Conservation (phyloP, 2,888 invertebrate genomes). For the Acleris emargana region DNA sequence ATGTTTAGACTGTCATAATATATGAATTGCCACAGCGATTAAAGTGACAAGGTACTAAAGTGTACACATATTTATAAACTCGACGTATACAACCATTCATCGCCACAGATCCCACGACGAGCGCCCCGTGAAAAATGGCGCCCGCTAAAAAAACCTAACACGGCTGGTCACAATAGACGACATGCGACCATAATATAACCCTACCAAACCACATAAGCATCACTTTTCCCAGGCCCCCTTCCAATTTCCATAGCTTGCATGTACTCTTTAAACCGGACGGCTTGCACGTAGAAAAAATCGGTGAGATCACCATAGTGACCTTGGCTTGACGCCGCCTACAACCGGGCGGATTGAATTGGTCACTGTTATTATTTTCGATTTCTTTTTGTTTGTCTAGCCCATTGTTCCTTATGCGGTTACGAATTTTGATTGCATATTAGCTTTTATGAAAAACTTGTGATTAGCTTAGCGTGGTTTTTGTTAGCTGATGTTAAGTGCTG, state of each 20-base stretch:
- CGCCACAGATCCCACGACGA: conserved; percentile 44
- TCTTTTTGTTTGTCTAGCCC: conserved; percentile 45
- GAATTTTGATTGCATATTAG: conserved; percentile 34
- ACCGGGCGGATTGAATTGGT: conserved; percentile 62
- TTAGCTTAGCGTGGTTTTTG: conserved; percentile 19
- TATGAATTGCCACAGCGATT: too few species aligned
- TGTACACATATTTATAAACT: too few species aligned
- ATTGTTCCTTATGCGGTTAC: conserved; percentile 37
- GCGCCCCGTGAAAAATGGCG: conserved; percentile 64
- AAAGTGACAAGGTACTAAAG: too few species aligned
- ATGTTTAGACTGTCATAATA: too few species aligned
- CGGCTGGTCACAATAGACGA: conserved; percentile 56
- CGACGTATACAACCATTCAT: background rate
- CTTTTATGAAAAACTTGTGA: conserved; percentile 31
- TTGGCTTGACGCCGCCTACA: conserved; percentile 60
- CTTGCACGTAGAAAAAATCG: conserved; percentile 65
- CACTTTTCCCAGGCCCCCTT: conserved; percentile 45
- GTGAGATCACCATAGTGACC: conserved; percentile 75
- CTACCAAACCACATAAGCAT: conserved; percentile 43
- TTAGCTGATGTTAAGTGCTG: background rate
- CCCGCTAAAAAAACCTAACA: conserved; percentile 65
- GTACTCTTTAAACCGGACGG: conserved; percentile 55
- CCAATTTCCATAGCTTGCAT: conserved; percentile 44
- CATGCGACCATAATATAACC: conserved; percentile 55
- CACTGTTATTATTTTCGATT: conserved; percentile 55